Conservation (phyloP, 1,140 invertebrate genomes). For the Pogonomyrmex barbatus region DNA sequence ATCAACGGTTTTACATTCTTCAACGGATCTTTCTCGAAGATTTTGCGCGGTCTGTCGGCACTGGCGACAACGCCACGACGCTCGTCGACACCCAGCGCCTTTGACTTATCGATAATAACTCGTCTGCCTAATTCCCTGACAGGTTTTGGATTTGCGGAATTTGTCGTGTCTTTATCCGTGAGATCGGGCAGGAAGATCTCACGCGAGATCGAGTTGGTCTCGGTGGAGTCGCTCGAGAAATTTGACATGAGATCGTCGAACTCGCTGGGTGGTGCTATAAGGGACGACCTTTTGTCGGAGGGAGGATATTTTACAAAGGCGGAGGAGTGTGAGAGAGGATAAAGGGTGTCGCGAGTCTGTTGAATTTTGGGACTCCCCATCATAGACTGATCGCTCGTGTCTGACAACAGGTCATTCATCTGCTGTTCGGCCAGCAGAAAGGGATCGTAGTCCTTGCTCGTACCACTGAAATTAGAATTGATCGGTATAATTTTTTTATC, state of each 20-base stretch:
- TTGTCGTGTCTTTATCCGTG: neutral
- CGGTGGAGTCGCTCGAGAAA: slow-evolving; percentile 82
- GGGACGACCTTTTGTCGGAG: slow-evolving; percentile 78
- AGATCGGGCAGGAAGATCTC: slow-evolving; percentile 67
- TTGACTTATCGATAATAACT: slow-evolving; percentile 81
- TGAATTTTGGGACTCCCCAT: slow-evolving; percentile 66
- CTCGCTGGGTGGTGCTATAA: slow-evolving; percentile 83
- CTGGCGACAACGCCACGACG: slow-evolving; percentile 43
- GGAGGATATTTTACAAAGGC: slow-evolving; percentile 84
- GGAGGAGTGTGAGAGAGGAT: slow-evolving; percentile 83
- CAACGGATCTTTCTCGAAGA: slow-evolving; percentile 65
- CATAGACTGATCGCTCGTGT: slow-evolving; percentile 80
- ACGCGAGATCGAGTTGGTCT: slow-evolving; percentile 78
- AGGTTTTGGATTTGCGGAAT: neutral
- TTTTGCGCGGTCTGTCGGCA: slow-evolving; percentile 65
- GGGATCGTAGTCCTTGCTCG: slow-evolving; percentile 88
- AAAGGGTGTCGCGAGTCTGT: slow-evolving; percentile 66
- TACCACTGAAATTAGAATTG: slow-evolving; percentile 80
- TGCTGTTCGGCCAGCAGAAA: slow-evolving; percentile 90
- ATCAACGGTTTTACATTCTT: slow-evolving; percentile 63
- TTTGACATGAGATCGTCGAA: slow-evolving; percentile 82
- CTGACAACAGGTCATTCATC: slow-evolving; percentile 89
- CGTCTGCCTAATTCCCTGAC: slow-evolving; percentile 76
- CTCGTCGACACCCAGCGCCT: slow-evolving; percentile 75
- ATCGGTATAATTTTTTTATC: neutral